Evolutionary conservation across 2,113 vertebrate genomes (phyloP).

Genomic region (Thalassoma bifasciatum): DNA sequence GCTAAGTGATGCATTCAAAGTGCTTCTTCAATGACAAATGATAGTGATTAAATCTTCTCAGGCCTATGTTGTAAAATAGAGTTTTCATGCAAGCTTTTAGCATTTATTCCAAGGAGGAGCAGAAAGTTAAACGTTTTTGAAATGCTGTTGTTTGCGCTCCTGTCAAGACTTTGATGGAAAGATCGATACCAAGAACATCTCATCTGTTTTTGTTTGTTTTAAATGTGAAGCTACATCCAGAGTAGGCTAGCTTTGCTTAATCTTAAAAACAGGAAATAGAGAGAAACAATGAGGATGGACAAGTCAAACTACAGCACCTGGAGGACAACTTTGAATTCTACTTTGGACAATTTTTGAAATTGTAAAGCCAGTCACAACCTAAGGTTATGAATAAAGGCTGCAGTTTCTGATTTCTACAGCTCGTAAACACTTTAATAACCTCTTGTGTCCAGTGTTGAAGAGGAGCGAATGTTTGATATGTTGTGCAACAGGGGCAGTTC

Average conservation of each 20-base stretch:
- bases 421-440: too few species aligned
- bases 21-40: constrained; percentile 46
- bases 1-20: constrained; percentile 43
- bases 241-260: background rate
- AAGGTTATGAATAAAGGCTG: too few species aligned
- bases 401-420: too few species aligned
- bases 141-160: background rate
- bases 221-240: background rate
- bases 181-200: background rate
- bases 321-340: too few species aligned
- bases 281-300: background rate
- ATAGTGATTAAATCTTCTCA: constrained; percentile 28
- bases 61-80: background rate
- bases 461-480: too few species aligned
- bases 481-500: too few species aligned
- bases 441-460: too few species aligned
- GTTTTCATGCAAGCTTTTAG: constrained; percentile 16
- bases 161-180: background rate
- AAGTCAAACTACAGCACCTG: too few species aligned
- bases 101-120: background rate
- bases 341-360: too few species aligned
- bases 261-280: background rate
- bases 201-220: background rate
- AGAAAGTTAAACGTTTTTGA: constrained; percentile 4
- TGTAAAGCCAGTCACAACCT: too few species aligned